Percentiles rank a stretch among this genome's conserved stretches.
These are phyloP conservation scores for Ambastaia sidthimunki DNA, from an alignment of 2,797 vertebrate species.

Conservation along the genomic window DNA sequence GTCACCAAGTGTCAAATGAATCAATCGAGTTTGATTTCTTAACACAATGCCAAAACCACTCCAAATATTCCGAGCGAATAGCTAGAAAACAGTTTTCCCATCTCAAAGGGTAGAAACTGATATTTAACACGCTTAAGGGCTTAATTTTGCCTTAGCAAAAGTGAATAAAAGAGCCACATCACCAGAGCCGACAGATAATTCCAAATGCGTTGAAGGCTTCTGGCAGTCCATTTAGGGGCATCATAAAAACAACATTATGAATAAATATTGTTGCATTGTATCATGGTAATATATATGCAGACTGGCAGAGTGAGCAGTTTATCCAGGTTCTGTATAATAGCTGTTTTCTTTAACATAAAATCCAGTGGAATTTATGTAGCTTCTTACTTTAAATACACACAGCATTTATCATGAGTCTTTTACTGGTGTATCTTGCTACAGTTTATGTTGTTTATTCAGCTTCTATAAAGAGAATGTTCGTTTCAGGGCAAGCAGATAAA, in stretches of 20 bases:
- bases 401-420: background rate
- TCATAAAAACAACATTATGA: background rate
- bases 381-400: background rate
- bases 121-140: slow-evolving; percentile 19
- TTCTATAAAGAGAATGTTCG: background rate
- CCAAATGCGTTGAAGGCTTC: slow-evolving; percentile 16
- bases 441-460: background rate
- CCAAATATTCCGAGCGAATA: background rate
- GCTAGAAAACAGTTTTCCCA: background rate
- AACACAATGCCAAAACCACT: slow-evolving; percentile 2
- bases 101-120: background rate
- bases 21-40: background rate
- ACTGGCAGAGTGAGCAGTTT: background rate
- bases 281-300: background rate
- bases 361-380: background rate
- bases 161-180: slow-evolving; percentile 37
- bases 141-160: slow-evolving; percentile 22
- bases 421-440: background rate
- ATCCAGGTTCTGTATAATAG: background rate
- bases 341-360: background rate
- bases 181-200: slow-evolving; percentile 44
- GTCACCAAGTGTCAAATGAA: slow-evolving; percentile 11
- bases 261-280: background rate
- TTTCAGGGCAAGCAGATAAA: background rate
- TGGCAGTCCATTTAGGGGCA: slow-evolving; percentile 26